Base-by-base conservation (phyloP, 2,113 vertebrate genomes). In the Labrus mixtus region DNA sequence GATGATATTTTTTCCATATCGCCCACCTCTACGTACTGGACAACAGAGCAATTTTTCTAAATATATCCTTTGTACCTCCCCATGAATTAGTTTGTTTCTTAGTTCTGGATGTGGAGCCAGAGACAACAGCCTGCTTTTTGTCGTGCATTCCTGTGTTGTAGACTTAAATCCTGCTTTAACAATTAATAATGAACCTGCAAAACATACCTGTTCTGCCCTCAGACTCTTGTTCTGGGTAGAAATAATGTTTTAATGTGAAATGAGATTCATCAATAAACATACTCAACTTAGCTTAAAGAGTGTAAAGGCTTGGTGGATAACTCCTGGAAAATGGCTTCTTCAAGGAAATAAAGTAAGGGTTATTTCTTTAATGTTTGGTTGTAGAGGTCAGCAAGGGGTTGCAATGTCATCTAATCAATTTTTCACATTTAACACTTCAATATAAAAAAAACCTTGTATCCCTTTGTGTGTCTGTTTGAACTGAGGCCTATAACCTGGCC, bases 401-500 rank as follows among this genome's bases (percentile, higher is more conserved):
- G n/a, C 10, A 22, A 23, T 50, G 43, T 65, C 41, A 76, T 51
- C 29, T 55, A 56, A 33, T 73, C 39, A 54, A 64, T 57, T 65
- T 72, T 75, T 77, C 56, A 68, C 61, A 50, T 82, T 75, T 61
- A 65, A 48, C 46, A 48, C 39, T 62, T 51, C 33, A 73, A 50
- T 55, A 73, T 64, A 73, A 57, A 69, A 62, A 76, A 53, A 69
- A 62, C 56, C 54, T 23, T 56, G 7, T 76, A 76, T 72, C 75
- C 54, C 37, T 73, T 19, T 76, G 45, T 65, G 50, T 39, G 37
- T 79, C 19, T 67, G n/a, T 68, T 8, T 41, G 20, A 54, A 57
- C 10, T 13, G 53, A 69, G 53, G 73, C 62, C 41, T 53, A 54
- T 51, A 81, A 72, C 79, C 67, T 76, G 64, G 78, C 72, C 83